Base-by-base conservation (phyloP, 2,113 vertebrate genomes). In the Pachycephala philippinensis region DNA sequence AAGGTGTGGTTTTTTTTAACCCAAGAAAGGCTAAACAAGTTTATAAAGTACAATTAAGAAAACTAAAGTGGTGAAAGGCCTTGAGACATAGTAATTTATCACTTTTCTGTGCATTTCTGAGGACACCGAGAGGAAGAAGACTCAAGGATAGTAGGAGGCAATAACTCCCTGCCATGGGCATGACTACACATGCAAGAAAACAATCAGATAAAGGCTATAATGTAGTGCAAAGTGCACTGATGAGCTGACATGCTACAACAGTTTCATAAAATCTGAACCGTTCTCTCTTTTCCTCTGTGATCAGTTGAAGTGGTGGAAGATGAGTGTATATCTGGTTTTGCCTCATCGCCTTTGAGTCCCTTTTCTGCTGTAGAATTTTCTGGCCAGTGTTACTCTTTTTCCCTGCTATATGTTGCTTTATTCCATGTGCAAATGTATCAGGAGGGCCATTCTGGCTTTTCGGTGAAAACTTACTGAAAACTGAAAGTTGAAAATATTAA, bases 301-400 rank as follows among this genome's bases (percentile, higher is more conserved):
- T 74, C 4, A 2, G 24, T 35, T 61, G 35, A 71, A 63, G 19
- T 56, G 27, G 39, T 61, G 33, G 27, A 57, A 39, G 12, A 80
- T 52, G 45, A 81, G 6, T 22, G 1, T 45, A 2, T 64, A 59
- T 64, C 40, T 63, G 63, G 70, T 70, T 86, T 76, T 84, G 26
- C 42, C 64, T 92, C 39, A 69, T 80, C 24, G 89, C 50, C 78
- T 45, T 33, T 45, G n/a, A 2, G 13, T 59, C 13, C 7, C 13
- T 9, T 88, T 39, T 59, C 86, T 92, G 24, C 19, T 71, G 31
- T 33, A 53, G 39, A 84, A 54, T 89, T 86, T 83, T 88, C 56
- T 88, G 50, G 18, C 23, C 31, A 18, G 45, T 84, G 15, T 70
- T 19, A 39, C 42, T 80, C 52, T 70, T 76, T 63, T 77, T 6